Evolutionary conservation across 2,888 invertebrate genomes (phyloP).

Genomic region (Acronicta alni): DNA sequence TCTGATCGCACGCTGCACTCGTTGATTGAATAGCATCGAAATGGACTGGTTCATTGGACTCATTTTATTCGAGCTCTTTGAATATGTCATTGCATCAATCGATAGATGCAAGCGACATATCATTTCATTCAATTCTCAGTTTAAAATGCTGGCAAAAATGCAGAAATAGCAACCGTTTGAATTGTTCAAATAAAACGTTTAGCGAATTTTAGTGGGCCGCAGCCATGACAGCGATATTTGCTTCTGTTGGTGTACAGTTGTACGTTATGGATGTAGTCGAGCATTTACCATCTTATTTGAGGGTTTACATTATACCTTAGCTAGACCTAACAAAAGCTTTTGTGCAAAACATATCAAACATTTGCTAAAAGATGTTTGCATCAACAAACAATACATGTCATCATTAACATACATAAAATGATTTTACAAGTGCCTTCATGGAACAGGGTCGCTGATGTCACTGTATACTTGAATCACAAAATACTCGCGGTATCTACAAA

Average conservation of each 20-base stretch:
- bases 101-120: conserved; percentile 20
- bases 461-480: conserved; percentile 65
- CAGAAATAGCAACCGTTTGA: conserved; percentile 20
- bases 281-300: conserved; percentile 35
- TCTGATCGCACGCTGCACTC: conserved; percentile 53
- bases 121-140: conserved; percentile 15
- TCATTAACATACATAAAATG: conserved; percentile 21
- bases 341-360: conserved; percentile 23
- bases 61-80: conserved; percentile 59
- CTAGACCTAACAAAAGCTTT: conserved; percentile 23
- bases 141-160: conserved; percentile 9
- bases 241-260: too few relatives aligned
- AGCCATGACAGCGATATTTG: conserved; percentile 43
- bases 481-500: conserved; percentile 55
- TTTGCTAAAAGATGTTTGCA: conserved; percentile 28
- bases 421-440: conserved; percentile 45
- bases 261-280: conserved; percentile 34
- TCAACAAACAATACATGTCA: conserved; percentile 18
- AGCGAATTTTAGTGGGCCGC: conserved; percentile 36
- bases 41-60: conserved; percentile 74
- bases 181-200: conserved; percentile 32
- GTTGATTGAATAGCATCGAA: conserved; percentile 67
- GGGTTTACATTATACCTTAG: conserved; percentile 23
- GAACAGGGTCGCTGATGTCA: conserved; percentile 67
- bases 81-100: conserved; percentile 37